A percentile compares a stretch with the other conserved stretches of the same genome.
These are phyloP conservation scores for Pissodes strobi DNA, from an alignment of 1,140 invertebrate species.

Conservation along the genomic window DNA sequence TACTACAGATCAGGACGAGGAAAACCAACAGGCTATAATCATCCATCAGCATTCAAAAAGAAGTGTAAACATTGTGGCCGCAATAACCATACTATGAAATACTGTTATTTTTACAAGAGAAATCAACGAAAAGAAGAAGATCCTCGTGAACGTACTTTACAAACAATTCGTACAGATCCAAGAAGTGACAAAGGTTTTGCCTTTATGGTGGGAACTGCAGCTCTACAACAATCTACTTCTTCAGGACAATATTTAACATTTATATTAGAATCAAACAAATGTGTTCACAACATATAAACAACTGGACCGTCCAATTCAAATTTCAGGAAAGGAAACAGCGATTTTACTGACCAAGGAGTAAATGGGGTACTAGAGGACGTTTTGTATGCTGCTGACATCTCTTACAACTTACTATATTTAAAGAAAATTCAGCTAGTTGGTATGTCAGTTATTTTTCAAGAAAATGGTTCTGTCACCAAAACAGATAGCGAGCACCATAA, in stretches of 20 bases:
- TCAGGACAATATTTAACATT: too few relatives aligned
- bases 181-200: background rate
- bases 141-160: background rate
- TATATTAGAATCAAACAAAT: too few relatives aligned
- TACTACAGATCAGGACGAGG: too few relatives aligned
- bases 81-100: too few relatives aligned
- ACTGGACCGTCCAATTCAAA: constrained; percentile 14
- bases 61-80: too few relatives aligned
- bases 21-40: too few relatives aligned
- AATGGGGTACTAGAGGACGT: constrained; percentile 13
- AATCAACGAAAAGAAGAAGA: background rate
- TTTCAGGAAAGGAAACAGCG: constrained; percentile 16
- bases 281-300: constrained; percentile 2
- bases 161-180: background rate
- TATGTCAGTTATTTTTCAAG: too few relatives aligned
- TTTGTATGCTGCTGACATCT: too few relatives aligned
- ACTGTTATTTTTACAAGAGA: background rate
- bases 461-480: background rate
- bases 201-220: background rate
- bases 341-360: constrained; percentile 15
- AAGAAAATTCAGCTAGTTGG: constrained; percentile 43
- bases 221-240: too few relatives aligned
- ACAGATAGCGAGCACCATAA: too few relatives aligned
- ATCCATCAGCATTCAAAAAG: too few relatives aligned
- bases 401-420: too few relatives aligned